Evolutionary conservation across 23 tunicate species (phyloP).

Genomic region (Ciona savignyi): DNA sequence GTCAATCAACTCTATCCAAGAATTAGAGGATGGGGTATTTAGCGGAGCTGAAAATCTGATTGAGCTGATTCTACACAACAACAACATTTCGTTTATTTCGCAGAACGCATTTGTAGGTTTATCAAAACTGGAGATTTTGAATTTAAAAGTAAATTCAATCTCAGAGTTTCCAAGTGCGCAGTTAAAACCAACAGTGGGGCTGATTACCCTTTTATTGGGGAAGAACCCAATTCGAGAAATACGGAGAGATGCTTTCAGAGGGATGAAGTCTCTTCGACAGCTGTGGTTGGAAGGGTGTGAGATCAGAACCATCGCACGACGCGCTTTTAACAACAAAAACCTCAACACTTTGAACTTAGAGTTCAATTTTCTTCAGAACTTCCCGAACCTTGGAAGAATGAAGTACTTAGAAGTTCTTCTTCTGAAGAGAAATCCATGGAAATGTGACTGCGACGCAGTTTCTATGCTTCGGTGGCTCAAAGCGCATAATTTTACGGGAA

Average conservation of each 20-base stretch:
- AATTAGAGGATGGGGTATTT: neutral
- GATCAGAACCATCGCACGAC: neutral
- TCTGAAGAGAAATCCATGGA: neutral
- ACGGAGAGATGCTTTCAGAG: neutral
- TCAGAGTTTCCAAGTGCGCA: neutral
- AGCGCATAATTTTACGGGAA: neutral
- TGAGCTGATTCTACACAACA: neutral
- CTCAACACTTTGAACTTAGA: neutral
- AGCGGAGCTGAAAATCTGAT: neutral
- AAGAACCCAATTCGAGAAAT: neutral
- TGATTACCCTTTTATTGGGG: neutral
- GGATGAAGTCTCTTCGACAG: neutral
- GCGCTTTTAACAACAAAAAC: neutral
- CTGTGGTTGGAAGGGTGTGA: neutral
- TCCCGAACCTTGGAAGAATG: neutral
- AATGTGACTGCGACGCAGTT: neutral
- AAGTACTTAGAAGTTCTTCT: neutral
- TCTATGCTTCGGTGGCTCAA: neutral
- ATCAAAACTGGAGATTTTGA: neutral
- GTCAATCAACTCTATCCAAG: neutral
- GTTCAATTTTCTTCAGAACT: no score
- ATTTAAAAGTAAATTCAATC: no score
- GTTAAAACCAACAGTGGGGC: neutral
- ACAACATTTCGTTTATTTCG: neutral
- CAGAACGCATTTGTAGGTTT: neutral